These are phyloP conservation scores for Labeo catla DNA, from an alignment of 2,113 vertebrate genomes.

Conservation along the genomic window DNA sequence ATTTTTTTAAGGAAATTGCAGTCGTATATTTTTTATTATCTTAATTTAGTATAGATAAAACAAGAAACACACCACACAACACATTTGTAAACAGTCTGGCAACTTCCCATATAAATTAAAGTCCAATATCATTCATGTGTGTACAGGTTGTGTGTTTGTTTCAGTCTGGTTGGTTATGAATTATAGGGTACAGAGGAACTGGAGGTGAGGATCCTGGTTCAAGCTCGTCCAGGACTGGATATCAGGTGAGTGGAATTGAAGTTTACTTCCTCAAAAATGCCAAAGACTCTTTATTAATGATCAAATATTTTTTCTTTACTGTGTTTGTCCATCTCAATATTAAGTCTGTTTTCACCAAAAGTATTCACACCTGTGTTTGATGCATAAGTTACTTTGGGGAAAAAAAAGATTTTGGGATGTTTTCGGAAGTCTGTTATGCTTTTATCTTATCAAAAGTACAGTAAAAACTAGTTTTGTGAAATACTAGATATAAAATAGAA, in stretches of 20 bases:
- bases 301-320: neutral
- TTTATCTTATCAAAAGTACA: too few species aligned
- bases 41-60: neutral
- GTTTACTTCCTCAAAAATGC: neutral
- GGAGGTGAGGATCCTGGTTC: conserved; percentile 96
- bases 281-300: neutral
- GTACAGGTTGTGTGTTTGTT: neutral
- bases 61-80: neutral
- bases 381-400: too few species aligned
- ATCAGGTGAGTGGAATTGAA: conserved; percentile 81
- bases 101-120: neutral
- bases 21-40: neutral
- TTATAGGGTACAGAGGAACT: conserved; percentile 94
- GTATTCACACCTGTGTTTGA: too few species aligned
- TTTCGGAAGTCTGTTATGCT: too few species aligned
- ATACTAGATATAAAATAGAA: too few species aligned
- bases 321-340: neutral
- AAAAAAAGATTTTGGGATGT: too few species aligned
- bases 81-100: neutral
- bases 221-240: conserved; percentile 96
- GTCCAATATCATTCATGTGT: neutral
- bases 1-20: neutral
- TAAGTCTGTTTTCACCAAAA: too few species aligned
- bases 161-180: neutral
- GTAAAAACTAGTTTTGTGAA: too few species aligned